These are phyloP conservation scores for Semnornis frantzii DNA, from an alignment of 2,113 vertebrate species.

Conservation along the genomic window DNA sequence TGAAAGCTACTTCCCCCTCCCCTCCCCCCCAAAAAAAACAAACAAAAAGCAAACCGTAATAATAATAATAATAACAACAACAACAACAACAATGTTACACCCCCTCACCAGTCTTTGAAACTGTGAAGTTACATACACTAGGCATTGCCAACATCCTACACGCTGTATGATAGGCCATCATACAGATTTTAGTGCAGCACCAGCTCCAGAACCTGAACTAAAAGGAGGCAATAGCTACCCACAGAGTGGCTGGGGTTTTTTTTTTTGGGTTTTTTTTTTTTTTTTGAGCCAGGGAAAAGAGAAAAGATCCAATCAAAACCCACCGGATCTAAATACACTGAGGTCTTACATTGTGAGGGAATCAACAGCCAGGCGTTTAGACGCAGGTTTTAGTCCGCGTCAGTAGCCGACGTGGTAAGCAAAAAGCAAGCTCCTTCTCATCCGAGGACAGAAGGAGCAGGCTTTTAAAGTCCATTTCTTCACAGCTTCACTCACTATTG, in stretches of 20 bases:
- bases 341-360: constrained; percentile 63
- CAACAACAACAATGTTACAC: background rate
- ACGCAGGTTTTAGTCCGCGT: background rate
- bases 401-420: constrained; percentile 43
- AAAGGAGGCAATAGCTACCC: constrained; percentile 45
- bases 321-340: constrained; percentile 8
- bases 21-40: background rate
- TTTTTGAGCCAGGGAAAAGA: constrained; percentile 44
- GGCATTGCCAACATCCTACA: constrained; percentile 36
- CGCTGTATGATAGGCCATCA: constrained; percentile 8
- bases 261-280: too few species aligned
- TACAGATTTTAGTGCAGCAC: constrained; percentile 59
- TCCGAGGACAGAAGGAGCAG: constrained; percentile 39
- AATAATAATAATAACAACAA: background rate
- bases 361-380: constrained; percentile 56
- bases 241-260: constrained; percentile 44
- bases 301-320: constrained; percentile 61
- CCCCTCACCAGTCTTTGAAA: constrained; percentile 68
- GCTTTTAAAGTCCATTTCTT: constrained; percentile 61
- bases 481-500: constrained; percentile 62
- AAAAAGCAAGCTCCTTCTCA: constrained; percentile 60
- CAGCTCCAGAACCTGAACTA: constrained; percentile 62
- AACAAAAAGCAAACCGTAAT: background rate
- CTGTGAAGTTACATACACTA: constrained; percentile 75
- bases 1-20: constrained; percentile 9